Conservation (phyloP, 2,888 invertebrate species). For the Podabrus alpinus region DNA sequence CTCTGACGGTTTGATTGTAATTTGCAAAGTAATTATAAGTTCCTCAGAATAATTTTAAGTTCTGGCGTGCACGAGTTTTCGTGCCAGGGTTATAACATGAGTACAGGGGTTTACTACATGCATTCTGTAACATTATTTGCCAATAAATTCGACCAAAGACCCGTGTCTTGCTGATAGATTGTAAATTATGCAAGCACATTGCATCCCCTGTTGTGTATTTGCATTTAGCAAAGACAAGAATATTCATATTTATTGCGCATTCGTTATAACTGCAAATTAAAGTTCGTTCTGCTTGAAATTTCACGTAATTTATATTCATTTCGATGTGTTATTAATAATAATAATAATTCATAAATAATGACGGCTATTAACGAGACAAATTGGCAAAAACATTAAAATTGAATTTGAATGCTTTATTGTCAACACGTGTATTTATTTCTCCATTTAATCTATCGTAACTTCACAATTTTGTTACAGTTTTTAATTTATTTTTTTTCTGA, state of each 20-base stretch:
- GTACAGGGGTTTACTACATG: background rate
- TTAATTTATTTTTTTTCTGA: too few species aligned
- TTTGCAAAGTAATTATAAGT: background rate
- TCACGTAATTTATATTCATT: background rate
- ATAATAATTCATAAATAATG: background rate
- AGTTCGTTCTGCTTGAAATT: background rate
- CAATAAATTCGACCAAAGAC: slow-evolving; percentile 6
- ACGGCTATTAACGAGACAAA: background rate
- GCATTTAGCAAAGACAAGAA: slow-evolving; percentile 1
- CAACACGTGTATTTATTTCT: background rate
- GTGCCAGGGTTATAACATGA: background rate
- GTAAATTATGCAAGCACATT: slow-evolving; percentile 1
- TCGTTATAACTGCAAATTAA: background rate
- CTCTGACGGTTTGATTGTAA: background rate
- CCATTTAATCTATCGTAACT: background rate
- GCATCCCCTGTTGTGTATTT: slow-evolving; percentile 10
- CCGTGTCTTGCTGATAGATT: slow-evolving; percentile 1
- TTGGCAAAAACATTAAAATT: background rate
- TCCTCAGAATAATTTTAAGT: background rate
- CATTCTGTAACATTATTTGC: slow-evolving; percentile 5
- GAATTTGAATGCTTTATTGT: background rate
- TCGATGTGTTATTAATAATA: background rate
- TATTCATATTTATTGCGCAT: background rate
- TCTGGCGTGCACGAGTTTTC: background rate
- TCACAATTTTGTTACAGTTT: background rate